Conservation (phyloP, 2,888 invertebrate genomes). For the Andrena praecox region DNA sequence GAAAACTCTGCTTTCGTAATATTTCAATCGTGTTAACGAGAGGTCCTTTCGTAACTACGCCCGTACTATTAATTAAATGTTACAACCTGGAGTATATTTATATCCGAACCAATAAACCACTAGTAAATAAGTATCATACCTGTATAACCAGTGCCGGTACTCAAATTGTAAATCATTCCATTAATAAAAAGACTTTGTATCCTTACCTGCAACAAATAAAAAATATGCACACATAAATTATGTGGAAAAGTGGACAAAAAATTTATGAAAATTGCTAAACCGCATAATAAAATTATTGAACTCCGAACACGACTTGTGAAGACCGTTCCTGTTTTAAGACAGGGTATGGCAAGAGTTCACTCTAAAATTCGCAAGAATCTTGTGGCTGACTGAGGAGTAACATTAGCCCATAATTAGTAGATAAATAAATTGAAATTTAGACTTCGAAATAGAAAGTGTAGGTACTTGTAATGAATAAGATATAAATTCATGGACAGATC, state of each 20-base stretch:
- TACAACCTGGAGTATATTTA: neutral
- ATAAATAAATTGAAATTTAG: neutral
- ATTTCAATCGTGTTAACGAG: neutral
- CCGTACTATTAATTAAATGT: neutral
- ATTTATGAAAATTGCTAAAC: neutral
- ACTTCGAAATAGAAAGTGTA: neutral
- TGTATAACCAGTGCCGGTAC: neutral
- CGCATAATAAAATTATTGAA: neutral
- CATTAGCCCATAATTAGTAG: neutral
- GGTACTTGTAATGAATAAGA: too few relatives aligned
- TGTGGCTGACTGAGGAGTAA: neutral
- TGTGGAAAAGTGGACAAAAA: neutral
- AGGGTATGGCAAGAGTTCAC: neutral
- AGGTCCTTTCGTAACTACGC: neutral
- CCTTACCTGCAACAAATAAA: constrained; percentile 41
- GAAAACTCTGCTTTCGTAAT: neutral
- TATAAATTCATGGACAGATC: too few relatives aligned
- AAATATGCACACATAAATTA: neutral
- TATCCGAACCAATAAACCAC: neutral
- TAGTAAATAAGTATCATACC: constrained; percentile 18
- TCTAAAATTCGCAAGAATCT: too few relatives aligned
- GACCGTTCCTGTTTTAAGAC: neutral
- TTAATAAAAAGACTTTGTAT: neutral
- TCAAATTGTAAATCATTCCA: neutral
- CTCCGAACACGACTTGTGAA: neutral